Evolutionary conservation across 2,113 vertebrate species (phyloP).

Genomic region (Piprites chloris): DNA sequence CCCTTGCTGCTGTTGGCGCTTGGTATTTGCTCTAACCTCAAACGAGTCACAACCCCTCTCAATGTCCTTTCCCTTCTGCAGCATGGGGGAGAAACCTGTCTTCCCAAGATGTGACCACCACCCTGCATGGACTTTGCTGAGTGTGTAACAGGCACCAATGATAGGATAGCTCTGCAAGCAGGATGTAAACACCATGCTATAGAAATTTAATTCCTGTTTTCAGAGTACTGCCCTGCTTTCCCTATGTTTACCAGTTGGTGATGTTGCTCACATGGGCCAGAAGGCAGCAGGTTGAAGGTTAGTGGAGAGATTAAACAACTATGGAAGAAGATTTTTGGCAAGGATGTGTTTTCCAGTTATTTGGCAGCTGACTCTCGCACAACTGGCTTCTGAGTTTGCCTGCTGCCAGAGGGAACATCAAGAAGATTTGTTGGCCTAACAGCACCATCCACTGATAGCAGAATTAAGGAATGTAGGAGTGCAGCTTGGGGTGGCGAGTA

Average conservation of each 20-base stretch:
- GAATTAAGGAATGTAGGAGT: neutral
- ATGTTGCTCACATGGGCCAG: neutral
- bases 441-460: neutral
- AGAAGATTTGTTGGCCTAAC: neutral
- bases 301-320: neutral
- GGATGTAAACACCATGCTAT: neutral
- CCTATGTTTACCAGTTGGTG: neutral
- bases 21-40: neutral
- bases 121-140: neutral
- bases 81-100: neutral
- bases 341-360: neutral
- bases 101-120: neutral
- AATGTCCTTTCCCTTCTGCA: neutral
- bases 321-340: neutral
- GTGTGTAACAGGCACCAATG: neutral
- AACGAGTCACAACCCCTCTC: neutral
- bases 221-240: neutral
- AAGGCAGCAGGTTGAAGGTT: neutral
- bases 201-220: neutral
- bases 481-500: fast-evolving
- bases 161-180: neutral
- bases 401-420: neutral
- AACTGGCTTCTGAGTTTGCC: neutral
- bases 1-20: neutral
- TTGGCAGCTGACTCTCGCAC: neutral